Evolutionary conservation across 2,797 vertebrate genomes (phyloP).

Genomic region (Poeciliopsis presidionis): DNA sequence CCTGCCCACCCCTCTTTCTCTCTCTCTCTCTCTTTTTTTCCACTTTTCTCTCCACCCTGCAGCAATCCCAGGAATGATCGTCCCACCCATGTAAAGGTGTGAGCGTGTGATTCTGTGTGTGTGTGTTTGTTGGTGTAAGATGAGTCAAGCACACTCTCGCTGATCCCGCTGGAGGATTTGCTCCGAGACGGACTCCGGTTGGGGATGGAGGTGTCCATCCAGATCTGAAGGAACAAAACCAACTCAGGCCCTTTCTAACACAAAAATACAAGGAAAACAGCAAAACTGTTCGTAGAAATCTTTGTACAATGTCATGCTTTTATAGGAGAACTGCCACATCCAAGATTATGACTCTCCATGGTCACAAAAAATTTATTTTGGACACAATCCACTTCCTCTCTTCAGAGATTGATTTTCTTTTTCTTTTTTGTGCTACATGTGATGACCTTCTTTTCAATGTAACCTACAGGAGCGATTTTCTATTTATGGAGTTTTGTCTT

Average conservation of each 20-base stretch:
- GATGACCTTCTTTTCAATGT: slow-evolving; percentile 84
- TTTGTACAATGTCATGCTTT: slow-evolving; percentile 88
- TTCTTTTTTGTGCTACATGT: slow-evolving; percentile 64
- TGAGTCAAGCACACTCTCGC: slow-evolving; percentile 61
- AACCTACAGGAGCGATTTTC: slow-evolving; percentile 81
- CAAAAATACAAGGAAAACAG: slow-evolving; percentile 73
- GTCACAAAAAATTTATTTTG: slow-evolving; percentile 76
- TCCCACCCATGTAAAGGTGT: slow-evolving; percentile 78
- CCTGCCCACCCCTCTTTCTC: neutral
- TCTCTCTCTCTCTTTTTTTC: slow-evolving; percentile 1
- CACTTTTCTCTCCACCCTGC: slow-evolving; percentile 37
- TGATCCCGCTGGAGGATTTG: slow-evolving; percentile 43
- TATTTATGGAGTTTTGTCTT: slow-evolving; percentile 85
- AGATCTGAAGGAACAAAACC: slow-evolving; percentile 87
- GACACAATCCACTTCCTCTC: slow-evolving; percentile 74
- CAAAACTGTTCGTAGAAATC: slow-evolving; percentile 69
- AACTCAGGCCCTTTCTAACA: slow-evolving; percentile 98
- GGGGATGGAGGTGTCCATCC: slow-evolving; percentile 70
- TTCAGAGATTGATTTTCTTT: slow-evolving; percentile 56
- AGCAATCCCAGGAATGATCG: slow-evolving; percentile 75
- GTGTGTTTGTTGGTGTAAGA: slow-evolving; percentile 27
- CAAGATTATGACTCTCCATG: slow-evolving; percentile 65
- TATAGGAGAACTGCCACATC: slow-evolving; percentile 85
- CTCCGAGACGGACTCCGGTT: slow-evolving; percentile 84
- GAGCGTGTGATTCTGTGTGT: slow-evolving; percentile 36